Evolutionary conservation across 2,888 invertebrate species (phyloP), one percentile per base, ranked within the genome.

Genomic region (Thereva unica): DNA sequence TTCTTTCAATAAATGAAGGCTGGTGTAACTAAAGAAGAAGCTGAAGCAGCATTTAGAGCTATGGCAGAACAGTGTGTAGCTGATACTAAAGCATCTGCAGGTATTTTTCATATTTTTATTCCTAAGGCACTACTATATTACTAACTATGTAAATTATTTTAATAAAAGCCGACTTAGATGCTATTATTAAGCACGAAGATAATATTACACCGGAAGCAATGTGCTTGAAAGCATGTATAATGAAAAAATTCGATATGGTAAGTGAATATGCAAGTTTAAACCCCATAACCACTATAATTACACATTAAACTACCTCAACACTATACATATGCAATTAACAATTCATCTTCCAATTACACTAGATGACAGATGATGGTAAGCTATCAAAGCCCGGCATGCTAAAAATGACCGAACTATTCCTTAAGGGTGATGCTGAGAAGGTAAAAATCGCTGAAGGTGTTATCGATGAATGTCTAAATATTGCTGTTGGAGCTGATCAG

Each of bases 161-260:
- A 23, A 23, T 23, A 23, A 23, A 23, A 78, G 78, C 72, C 54
- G 81, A 80, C 67, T 65, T 81, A 49, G 74, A 75, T 44, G 72
- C 72, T 4, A 68, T 81, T 71, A 63, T 77, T 10, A 73, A 74
- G 34, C 73, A 77, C 54, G 70, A 75, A 52, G 67, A 73, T 0
- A 73, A 76, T 10, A 69, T 66, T 4, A 73, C 73, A 5, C 71
- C 66, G 4, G 77, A 76, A 54, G 77, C 73, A 9, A 80, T 79
- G 69, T 81, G 82, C 59, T 69, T 82, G 64, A 75, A 74, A 3
- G 75, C 78, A 49, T 81, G 81, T 67, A 64, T 78, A 12, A 73
- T 79, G 73, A 77, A 78, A 68, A 77, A 78, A 70, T 72, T 77
- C 6, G 73, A 75, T 5, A 72, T 78, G 54, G 82, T 81, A 73